phyloP scores from a whole-genome alignment of 2,113 vertebrate species.

The Myotis yumanensis region DNA sequence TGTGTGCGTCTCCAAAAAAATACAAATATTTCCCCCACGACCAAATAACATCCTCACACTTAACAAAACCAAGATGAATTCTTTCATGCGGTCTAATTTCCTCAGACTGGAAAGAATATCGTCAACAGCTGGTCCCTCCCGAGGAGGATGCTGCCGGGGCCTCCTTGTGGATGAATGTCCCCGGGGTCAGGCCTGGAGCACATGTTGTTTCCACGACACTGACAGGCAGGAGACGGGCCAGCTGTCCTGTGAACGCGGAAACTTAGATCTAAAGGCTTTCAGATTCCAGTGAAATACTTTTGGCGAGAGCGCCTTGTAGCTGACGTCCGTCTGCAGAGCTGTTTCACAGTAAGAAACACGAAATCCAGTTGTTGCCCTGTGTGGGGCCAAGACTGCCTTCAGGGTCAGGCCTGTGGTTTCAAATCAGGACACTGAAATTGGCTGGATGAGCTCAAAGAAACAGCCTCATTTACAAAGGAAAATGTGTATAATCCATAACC shows the following conservation, averaged over 20 bases:
- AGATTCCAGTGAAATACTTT: background rate
- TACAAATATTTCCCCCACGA: no score
- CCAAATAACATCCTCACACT: background rate
- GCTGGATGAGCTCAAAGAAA: background rate
- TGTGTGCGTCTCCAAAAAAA: background rate
- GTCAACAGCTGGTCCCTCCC: background rate
- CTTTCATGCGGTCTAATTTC: rapidly evolving
- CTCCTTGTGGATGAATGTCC: rapidly evolving
- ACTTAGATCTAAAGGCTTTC: no score
- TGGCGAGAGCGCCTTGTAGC: background rate
- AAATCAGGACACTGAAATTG: background rate
- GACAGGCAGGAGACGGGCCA: background rate
- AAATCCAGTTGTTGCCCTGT: rapidly evolving
- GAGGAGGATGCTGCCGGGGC: rapidly evolving
- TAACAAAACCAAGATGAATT: background rate
- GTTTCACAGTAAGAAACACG: rapidly evolving
- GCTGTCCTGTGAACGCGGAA: background rate
- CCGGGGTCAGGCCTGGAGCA: background rate
- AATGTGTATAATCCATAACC: rapidly evolving
- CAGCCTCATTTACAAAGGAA: background rate
- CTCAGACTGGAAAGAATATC: background rate
- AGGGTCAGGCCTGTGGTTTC: no score
- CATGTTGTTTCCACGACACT: rapidly evolving
- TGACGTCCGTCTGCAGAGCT: rapidly evolving
- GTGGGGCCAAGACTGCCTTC: rapidly evolving